Base-by-base conservation (phyloP, 2,797 vertebrate genomes). In the Streptopelia turtur region DNA sequence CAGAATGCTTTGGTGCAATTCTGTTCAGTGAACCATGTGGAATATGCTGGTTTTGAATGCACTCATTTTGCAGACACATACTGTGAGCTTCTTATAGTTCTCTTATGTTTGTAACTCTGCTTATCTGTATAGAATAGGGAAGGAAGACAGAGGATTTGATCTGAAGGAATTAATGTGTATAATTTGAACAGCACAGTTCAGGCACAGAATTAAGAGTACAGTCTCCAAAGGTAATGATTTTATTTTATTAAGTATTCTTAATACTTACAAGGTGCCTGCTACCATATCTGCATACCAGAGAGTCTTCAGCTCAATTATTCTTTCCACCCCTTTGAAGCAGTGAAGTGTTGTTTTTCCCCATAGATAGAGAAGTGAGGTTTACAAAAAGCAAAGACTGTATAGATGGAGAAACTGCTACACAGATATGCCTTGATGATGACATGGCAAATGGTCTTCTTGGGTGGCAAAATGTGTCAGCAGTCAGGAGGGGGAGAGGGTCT, bases 281-380 rank as follows among this genome's bases (percentile, higher is more conserved):
- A 66, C 87, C 55, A 56, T 90, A 90, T 84, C 72, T 60, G 63
- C 59, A 71, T 35, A 70, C 49, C 83, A 31, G 61, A 85, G 80
- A 89, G 83, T 61, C 78, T 77, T 65, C 10, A 64, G 61, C 49
- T 88, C 86, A 83, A 43, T 82, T 66, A 87, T 93, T 61, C 56
- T 25, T 85, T 71, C 81, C 61, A 74, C 7, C 28, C 37, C 76
- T 94, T 85, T 95, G 92, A 96, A 92, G 83, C 11, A 92, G 30
- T 33, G 78, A 93, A 95, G 88, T 90, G 90, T 33, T 93, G 71
- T 87, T 96, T 93, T 85, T 93, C 71, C 41, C 65, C 47, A 71
- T 1, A 95, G 95, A 96, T 94, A 96, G 39, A 81, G 71, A 96
- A 93, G 94, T 95, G 93, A 95, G 83, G 81, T 69, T 80, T 95